These are phyloP conservation scores for Poecilia wingei DNA, from an alignment of 2,797 vertebrate genomes.

Conservation along the genomic window DNA sequence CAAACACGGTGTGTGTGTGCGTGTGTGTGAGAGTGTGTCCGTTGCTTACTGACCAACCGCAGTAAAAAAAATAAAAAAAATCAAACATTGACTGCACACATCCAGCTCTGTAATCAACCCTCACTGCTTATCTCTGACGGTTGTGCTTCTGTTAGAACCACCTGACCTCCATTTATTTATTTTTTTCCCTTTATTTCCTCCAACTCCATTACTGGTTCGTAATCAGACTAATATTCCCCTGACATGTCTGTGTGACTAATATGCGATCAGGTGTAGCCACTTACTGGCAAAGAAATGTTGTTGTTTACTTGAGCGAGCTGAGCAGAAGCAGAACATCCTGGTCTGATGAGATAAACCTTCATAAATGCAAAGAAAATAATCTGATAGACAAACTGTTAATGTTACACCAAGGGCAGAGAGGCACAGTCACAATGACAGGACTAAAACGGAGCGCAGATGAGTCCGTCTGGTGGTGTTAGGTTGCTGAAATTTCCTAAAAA, in stretches of 20 bases:
- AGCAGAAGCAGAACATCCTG: conserved; percentile 34
- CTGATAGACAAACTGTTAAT: conserved; percentile 35
- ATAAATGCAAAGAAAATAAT: conserved; percentile 35
- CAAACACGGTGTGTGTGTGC: background rate
- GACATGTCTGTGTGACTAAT: conserved; percentile 26
- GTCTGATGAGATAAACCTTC: conserved; percentile 32
- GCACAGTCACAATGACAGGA: background rate
- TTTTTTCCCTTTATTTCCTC: background rate
- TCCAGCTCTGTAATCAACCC: conserved; percentile 14
- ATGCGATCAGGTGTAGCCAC: conserved; percentile 41
- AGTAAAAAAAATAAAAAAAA: background rate
- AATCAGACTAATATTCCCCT: conserved; percentile 35
- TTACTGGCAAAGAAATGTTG: conserved; percentile 38
- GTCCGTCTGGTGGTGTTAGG: background rate
- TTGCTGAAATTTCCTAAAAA: conserved; percentile 5
- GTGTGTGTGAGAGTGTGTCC: background rate
- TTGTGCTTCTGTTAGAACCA: conserved; percentile 1
- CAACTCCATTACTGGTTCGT: background rate
- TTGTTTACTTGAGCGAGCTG: conserved; percentile 24
- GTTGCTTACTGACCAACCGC: background rate
- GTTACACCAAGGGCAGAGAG: conserved; percentile 11
- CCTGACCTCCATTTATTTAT: background rate
- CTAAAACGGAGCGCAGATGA: background rate
- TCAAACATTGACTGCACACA: background rate
- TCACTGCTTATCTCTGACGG: conserved; percentile 9